Conservation (phyloP, 1,140 invertebrate genomes). For the Polypedilum pembai region DNA sequence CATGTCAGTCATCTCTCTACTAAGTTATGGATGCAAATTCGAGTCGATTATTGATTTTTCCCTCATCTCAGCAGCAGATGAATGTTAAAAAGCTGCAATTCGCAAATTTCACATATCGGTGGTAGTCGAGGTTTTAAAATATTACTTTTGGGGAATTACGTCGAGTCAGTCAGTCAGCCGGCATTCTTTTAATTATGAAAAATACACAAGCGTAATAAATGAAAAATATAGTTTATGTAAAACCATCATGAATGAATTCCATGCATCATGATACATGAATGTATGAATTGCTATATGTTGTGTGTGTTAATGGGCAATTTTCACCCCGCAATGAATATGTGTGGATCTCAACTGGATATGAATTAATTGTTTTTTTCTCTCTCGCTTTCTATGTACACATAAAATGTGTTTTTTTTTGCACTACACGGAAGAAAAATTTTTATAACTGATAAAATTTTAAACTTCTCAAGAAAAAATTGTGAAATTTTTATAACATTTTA, state of each 20-base stretch:
- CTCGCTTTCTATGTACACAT: neutral
- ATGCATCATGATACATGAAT: neutral
- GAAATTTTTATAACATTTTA: too few species aligned
- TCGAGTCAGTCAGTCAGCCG: neutral
- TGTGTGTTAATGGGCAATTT: neutral
- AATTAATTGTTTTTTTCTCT: neutral
- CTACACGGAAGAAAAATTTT: too few species aligned
- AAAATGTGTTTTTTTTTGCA: neutral
- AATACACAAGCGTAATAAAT: neutral
- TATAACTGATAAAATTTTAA: too few species aligned
- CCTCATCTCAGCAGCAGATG: too few species aligned
- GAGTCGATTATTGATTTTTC: neutral
- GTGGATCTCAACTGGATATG: neutral
- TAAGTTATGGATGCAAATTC: neutral
- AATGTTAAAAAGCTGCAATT: too few species aligned
- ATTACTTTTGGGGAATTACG: neutral
- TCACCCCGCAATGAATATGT: too few species aligned
- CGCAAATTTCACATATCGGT: too few species aligned
- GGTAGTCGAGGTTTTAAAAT: neutral
- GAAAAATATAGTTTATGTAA: neutral
- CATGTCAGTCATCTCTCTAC: neutral
- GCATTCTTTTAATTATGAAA: conserved; percentile 1
- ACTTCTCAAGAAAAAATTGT: too few species aligned
- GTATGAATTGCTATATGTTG: neutral
- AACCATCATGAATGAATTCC: too few species aligned